These are phyloP conservation scores for Ormyrus labotus DNA, from an alignment of 2,888 invertebrate species.

Conservation along the genomic window DNA sequence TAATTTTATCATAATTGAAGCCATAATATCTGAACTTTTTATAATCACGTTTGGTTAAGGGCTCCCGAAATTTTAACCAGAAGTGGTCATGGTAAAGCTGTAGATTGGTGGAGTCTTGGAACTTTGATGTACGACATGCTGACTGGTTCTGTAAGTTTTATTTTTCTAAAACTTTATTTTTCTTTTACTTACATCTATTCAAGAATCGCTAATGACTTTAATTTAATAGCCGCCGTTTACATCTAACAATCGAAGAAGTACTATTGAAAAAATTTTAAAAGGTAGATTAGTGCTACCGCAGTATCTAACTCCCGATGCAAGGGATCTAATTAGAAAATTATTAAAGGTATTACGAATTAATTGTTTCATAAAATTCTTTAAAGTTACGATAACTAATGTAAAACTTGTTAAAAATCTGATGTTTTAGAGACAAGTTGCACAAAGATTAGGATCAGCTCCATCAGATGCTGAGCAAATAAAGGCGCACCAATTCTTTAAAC, in stretches of 20 bases:
- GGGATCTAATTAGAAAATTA: slow-evolving; percentile 93
- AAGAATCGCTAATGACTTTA: neutral
- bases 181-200: slow-evolving; percentile 13
- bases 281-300: slow-evolving; percentile 96
- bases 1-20: too few relatives aligned
- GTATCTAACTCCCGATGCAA: slow-evolving; percentile 96
- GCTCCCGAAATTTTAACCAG: slow-evolving; percentile 98
- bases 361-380: neutral
- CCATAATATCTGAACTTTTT: too few relatives aligned
- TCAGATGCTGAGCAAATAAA: slow-evolving; percentile 93
- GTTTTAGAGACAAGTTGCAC: slow-evolving; percentile 81
- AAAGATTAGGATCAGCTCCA: slow-evolving; percentile 90
- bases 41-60: slow-evolving; percentile 78
- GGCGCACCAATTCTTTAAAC: slow-evolving; percentile 94
- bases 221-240: slow-evolving; percentile 93
- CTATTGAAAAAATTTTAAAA: slow-evolving; percentile 98
- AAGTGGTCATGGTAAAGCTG: slow-evolving; percentile 98
- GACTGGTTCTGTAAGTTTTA: slow-evolving; percentile 89
- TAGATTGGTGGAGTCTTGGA: slow-evolving; percentile 99
- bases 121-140: slow-evolving; percentile 99
- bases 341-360: slow-evolving; percentile 82
- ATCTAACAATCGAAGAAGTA: slow-evolving; percentile 97
- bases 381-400: too few relatives aligned
- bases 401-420: neutral
- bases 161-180: neutral